Evolutionary conservation across 2,113 vertebrate species (phyloP).

Genomic region (Macroglossus sobrinus): DNA sequence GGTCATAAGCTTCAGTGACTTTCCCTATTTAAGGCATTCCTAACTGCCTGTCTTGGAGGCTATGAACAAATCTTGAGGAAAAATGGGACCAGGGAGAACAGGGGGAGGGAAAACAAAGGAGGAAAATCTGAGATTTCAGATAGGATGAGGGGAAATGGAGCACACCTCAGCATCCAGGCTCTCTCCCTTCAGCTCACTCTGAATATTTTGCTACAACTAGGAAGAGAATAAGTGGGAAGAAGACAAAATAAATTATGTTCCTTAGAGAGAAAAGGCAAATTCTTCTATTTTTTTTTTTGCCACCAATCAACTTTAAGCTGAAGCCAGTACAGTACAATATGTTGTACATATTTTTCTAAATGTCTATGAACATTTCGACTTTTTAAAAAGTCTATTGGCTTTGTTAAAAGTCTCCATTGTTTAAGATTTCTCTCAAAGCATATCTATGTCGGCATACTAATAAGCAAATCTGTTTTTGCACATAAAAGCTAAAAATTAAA

Average conservation of each 20-base stretch:
- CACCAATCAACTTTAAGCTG: not conserved
- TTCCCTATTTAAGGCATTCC: conserved; percentile 18
- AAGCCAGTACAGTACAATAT: not conserved
- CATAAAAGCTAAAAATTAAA: not conserved
- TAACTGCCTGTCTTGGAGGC: conserved; percentile 67
- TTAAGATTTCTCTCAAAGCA: not conserved
- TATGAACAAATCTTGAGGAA: not conserved
- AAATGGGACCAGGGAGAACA: not conserved
- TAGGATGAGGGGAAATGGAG: not conserved
- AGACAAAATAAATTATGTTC: conserved; percentile 53
- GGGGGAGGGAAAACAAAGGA: not conserved
- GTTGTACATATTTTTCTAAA: not conserved
- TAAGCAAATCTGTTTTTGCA: not conserved
- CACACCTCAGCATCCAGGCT: not conserved
- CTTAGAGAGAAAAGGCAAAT: not conserved
- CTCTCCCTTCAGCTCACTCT: conserved; percentile 53
- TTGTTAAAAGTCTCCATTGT: not conserved
- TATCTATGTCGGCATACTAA: not conserved
- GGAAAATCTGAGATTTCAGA: conserved; percentile 18
- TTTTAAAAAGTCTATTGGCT: not conserved
- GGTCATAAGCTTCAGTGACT: not conserved
- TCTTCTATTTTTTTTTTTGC: not conserved
- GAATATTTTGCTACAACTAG: conserved; percentile 40
- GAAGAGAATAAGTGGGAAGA: conserved; percentile 21
- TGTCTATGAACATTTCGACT: not conserved